Conservation (phyloP, 2,888 invertebrate genomes). For the Lochmaea crataegi region DNA sequence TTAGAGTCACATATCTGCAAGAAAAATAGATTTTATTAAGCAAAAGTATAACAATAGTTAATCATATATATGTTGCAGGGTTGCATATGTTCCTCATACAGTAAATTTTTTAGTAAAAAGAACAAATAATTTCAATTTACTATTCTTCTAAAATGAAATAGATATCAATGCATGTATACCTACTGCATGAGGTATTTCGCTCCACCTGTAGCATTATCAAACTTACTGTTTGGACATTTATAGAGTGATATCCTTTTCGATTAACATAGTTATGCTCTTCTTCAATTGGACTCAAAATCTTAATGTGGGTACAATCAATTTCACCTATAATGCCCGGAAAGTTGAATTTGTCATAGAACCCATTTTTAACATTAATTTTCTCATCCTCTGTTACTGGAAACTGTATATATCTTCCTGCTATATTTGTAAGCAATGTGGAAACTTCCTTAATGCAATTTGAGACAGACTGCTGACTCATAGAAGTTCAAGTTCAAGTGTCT, state of each 20-base stretch:
- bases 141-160: neutral
- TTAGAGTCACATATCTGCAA: neutral
- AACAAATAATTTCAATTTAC: neutral
- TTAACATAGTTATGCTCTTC: constrained; percentile 25
- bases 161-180: no score
- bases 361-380: constrained; percentile 15
- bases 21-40: neutral
- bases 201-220: neutral
- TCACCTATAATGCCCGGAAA: constrained; percentile 16
- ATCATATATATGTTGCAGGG: neutral
- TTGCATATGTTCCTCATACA: neutral
- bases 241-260: constrained; percentile 24
- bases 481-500: no score
- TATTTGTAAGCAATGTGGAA: constrained; percentile 19
- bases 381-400: constrained; percentile 22
- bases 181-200: neutral
- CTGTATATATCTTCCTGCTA: constrained; percentile 16
- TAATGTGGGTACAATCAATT: neutral
- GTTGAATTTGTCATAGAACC: constrained; percentile 8
- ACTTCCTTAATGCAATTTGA: constrained; percentile 28
- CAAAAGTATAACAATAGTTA: neutral
- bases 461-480: constrained; percentile 31
- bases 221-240: constrained; percentile 24
- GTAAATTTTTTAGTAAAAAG: neutral
- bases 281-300: constrained; percentile 15